Conservation (phyloP, 2,113 vertebrate species). For the Brachionichthys hirsutus region DNA sequence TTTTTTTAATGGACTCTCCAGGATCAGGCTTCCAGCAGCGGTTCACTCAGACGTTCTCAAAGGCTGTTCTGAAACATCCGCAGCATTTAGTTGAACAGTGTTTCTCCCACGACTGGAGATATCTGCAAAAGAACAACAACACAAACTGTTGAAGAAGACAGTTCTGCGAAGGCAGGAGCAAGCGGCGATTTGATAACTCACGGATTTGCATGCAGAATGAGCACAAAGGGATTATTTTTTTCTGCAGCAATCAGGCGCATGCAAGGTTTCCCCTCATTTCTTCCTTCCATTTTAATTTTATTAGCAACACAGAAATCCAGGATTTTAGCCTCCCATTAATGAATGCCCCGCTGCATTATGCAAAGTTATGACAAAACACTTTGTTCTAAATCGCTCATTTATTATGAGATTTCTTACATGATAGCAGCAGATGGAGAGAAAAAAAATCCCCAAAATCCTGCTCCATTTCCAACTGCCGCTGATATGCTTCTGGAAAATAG, state of each 20-base stretch:
- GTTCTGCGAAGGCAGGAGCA: not conserved
- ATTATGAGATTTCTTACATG: conserved; percentile 37
- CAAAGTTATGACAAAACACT: conserved; percentile 36
- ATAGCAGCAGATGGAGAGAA: not conserved
- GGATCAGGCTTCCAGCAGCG: conserved; percentile 27
- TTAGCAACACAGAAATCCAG: conserved; percentile 31
- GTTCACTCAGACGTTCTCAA: not conserved
- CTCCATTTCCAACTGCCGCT: not conserved
- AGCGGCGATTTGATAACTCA: not conserved
- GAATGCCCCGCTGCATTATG: conserved; percentile 23
- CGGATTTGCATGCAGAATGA: conserved; percentile 9
- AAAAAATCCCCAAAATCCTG: conserved; percentile 12
- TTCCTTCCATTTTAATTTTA: conserved; percentile 19
- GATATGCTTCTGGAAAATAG: not conserved
- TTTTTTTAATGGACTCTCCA: conserved; percentile 41
- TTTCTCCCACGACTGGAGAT: conserved; percentile 2
- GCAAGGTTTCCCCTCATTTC: conserved; percentile 30
- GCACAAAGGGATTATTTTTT: not conserved
- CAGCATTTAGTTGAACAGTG: conserved; percentile 24
- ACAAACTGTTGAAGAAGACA: conserved; percentile 3
- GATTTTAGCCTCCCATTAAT: conserved; percentile 37
- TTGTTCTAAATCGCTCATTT: conserved; percentile 46
- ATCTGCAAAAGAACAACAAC: not conserved
- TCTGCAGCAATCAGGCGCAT: conserved; percentile 4
- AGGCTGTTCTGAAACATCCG: conserved; percentile 8